phyloP scores from a whole-genome alignment of 2,888 invertebrate genomes.

The Phaonia tiefii region DNA sequence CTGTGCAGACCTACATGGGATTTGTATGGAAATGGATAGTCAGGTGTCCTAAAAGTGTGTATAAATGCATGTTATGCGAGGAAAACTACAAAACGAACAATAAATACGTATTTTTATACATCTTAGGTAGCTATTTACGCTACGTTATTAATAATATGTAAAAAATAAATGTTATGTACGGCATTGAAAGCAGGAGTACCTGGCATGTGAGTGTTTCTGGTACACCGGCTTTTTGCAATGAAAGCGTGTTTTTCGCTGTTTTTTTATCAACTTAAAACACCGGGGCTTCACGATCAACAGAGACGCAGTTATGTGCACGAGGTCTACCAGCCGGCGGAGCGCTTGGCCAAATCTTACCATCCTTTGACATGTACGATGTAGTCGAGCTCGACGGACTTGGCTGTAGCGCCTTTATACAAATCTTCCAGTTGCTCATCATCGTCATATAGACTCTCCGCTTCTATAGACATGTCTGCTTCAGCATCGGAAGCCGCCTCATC shows the following conservation, averaged over 20 bases:
- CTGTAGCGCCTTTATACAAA: slow-evolving; percentile 33
- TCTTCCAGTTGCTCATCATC: not conserved
- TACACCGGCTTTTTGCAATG: not conserved
- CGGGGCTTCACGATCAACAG: slow-evolving; percentile 19
- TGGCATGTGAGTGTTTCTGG: slow-evolving; percentile 17
- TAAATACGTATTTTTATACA: no score
- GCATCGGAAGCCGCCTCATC: no score
- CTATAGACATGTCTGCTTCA: slow-evolving; percentile 18
- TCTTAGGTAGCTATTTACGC: no score
- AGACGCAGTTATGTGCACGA: slow-evolving; percentile 4
- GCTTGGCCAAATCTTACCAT: slow-evolving; percentile 17
- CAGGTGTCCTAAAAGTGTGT: no score
- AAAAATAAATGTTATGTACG: slow-evolving; percentile 12
- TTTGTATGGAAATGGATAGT: no score
- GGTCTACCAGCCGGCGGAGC: not conserved
- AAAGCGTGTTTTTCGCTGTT: not conserved
- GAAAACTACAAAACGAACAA: no score
- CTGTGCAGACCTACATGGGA: no score
- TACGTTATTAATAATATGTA: no score
- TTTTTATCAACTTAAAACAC: slow-evolving; percentile 14
- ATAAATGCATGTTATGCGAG: no score
- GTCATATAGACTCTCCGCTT: no score
- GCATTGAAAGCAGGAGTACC: slow-evolving; percentile 20
- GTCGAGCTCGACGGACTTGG: not conserved
- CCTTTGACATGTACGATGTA: no score